Evolutionary conservation across 1,140 invertebrate species (phyloP).

Genomic region (Branchinecta lynchi): DNA sequence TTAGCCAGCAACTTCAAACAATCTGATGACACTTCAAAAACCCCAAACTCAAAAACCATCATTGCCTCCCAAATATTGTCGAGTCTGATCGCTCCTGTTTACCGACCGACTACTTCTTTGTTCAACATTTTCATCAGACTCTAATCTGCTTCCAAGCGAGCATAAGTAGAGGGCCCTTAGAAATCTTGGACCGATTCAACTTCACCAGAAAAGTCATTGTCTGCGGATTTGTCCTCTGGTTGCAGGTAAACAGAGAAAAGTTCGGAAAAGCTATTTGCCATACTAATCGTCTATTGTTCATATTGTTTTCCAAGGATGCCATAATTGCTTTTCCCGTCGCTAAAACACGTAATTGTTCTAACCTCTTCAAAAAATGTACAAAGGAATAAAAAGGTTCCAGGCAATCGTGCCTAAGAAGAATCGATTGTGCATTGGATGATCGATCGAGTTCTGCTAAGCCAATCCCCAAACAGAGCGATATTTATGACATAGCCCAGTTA

Average conservation of each 20-base stretch:
- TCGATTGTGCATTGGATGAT: too few relatives aligned
- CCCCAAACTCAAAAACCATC: neutral
- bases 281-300: constrained; percentile 4
- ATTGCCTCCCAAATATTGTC: constrained; percentile 10
- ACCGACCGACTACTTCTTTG: neutral
- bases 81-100: neutral
- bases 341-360: constrained; percentile 7
- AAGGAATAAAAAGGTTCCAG: neutral
- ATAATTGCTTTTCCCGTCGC: constrained; percentile 9
- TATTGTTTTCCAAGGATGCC: neutral
- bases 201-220: constrained; percentile 7
- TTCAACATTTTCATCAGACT: constrained; percentile 12
- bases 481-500: too few relatives aligned
- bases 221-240: neutral
- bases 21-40: constrained; percentile 11
- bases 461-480: too few relatives aligned
- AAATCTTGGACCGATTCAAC: constrained; percentile 10
- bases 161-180: neutral
- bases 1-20: neutral
- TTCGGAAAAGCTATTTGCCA: constrained; percentile 11
- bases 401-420: too few relatives aligned
- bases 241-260: constrained; percentile 2
- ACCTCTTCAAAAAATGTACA: constrained; percentile 8
- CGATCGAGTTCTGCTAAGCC: too few relatives aligned
- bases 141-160: constrained; percentile 2